A percentile compares a stretch with the other conserved stretches of the same genome.
These are phyloP conservation scores for Gerris buenoi DNA, from an alignment of 1,140 invertebrate genomes.

Conservation along the genomic window DNA sequence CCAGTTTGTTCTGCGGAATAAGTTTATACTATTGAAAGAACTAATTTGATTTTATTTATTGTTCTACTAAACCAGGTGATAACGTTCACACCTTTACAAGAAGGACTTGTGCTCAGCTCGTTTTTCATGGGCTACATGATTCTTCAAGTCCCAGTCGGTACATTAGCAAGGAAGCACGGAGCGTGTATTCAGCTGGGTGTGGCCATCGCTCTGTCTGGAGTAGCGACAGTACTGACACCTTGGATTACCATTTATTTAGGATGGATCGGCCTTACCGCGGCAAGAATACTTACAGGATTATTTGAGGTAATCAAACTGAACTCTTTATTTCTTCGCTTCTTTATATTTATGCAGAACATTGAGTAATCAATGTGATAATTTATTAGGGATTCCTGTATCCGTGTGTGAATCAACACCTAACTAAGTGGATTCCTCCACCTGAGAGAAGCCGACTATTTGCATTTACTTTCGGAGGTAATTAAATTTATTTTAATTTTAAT, in stretches of 20 bases:
- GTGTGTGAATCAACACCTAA: not conserved
- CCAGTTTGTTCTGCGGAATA: too few species aligned
- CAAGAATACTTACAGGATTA: constrained; percentile 2
- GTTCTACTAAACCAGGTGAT: constrained; percentile 16
- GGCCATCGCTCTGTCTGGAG: constrained; percentile 31
- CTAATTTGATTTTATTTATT: not conserved
- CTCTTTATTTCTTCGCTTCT: too few species aligned
- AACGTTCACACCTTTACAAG: constrained; percentile 37
- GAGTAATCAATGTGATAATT: too few species aligned
- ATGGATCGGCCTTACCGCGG: not conserved
- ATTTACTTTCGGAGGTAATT: not conserved
- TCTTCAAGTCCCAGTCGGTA: constrained; percentile 49
- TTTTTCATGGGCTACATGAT: constrained; percentile 53
- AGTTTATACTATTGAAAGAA: too few species aligned
- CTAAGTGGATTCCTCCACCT: not conserved
- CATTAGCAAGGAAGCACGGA: constrained; percentile 44
- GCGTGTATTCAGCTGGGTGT: constrained; percentile 41
- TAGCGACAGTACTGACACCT: constrained; percentile 33
- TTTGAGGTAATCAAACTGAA: constrained; percentile 3
- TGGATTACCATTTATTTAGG: constrained; percentile 7
- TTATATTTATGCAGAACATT: too few species aligned
- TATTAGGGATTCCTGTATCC: not conserved
- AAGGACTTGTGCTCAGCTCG: constrained; percentile 43
- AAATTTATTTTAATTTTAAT: too few species aligned
- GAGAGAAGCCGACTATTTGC: not conserved